phyloP scores from a whole-genome alignment of 2,888 invertebrate genomes.

The Pandemis cinnamomeana region DNA sequence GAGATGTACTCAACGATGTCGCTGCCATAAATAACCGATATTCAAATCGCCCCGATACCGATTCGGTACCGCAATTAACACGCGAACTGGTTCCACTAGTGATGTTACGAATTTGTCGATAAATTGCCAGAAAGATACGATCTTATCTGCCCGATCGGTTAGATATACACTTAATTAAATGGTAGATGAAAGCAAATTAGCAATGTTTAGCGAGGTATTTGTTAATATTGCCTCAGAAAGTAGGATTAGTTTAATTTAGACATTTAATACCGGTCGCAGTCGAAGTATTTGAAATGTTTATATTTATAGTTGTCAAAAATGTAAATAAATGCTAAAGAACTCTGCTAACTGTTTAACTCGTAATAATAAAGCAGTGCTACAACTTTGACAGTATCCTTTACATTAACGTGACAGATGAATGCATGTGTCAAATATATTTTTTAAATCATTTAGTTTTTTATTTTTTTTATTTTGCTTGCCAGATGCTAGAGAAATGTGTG shows the following conservation, averaged over 20 bases:
- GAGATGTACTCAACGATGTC: slow-evolving; percentile 74
- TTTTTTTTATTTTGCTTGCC: too few species aligned
- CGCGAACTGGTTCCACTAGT: slow-evolving; percentile 76
- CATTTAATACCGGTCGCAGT: background rate
- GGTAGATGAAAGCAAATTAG: slow-evolving; percentile 26
- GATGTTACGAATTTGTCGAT: slow-evolving; percentile 50
- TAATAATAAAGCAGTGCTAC: background rate
- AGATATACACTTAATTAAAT: slow-evolving; percentile 16
- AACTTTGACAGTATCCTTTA: background rate
- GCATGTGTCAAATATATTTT: too few species aligned
- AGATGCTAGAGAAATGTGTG: too few species aligned
- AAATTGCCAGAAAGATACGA: slow-evolving; percentile 17
- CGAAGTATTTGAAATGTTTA: background rate
- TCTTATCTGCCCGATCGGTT: slow-evolving; percentile 15
- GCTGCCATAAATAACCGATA: slow-evolving; percentile 80
- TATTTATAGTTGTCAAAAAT: slow-evolving; percentile 9
- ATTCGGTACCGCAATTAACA: slow-evolving; percentile 83
- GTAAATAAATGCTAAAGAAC: background rate
- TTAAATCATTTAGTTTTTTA: too few species aligned
- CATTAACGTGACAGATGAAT: too few species aligned
- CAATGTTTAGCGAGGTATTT: slow-evolving; percentile 11
- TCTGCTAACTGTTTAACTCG: background rate
- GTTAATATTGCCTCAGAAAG: slow-evolving; percentile 1
- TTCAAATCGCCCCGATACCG: slow-evolving; percentile 82
- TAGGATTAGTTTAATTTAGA: slow-evolving; percentile 14